Conservation (phyloP, 2,888 invertebrate species). For the Crepidodera aurea region DNA sequence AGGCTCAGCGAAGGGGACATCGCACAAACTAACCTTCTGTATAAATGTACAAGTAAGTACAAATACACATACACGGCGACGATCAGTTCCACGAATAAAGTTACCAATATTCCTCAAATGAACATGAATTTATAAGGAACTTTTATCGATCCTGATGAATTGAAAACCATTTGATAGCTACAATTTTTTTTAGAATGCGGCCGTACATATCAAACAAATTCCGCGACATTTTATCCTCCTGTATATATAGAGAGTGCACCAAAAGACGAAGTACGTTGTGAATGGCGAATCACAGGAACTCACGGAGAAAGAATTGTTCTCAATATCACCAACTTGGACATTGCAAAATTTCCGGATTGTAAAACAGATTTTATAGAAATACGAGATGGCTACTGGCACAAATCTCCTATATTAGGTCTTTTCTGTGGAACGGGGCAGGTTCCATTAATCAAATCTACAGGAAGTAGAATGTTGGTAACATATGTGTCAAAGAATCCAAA, state of each 20-base stretch:
- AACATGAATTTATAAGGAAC: too few relatives aligned
- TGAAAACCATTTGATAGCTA: too few relatives aligned
- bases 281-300: constrained; percentile 97
- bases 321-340: constrained; percentile 89
- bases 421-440: constrained; percentile 87
- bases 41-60: constrained; percentile 89
- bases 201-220: constrained; percentile 86
- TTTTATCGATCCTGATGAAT: too few relatives aligned
- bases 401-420: constrained; percentile 86
- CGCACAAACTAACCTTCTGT: constrained; percentile 94
- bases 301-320: constrained; percentile 95
- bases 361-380: constrained; percentile 92
- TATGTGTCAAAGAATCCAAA: constrained; percentile 79
- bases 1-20: constrained; percentile 94
- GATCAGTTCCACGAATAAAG: too few relatives aligned
- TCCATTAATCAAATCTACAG: constrained; percentile 80
- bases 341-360: constrained; percentile 88
- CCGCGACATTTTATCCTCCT: constrained; percentile 82
- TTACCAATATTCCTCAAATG: too few relatives aligned
- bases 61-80: too few relatives aligned
- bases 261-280: constrained; percentile 72
- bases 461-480: constrained; percentile 90
- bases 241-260: constrained; percentile 55
- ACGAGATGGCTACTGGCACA: constrained; percentile 94
- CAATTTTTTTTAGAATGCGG: constrained; percentile 80